Conservation (phyloP, 2,797 vertebrate genomes). For the Malacoraja senta region DNA sequence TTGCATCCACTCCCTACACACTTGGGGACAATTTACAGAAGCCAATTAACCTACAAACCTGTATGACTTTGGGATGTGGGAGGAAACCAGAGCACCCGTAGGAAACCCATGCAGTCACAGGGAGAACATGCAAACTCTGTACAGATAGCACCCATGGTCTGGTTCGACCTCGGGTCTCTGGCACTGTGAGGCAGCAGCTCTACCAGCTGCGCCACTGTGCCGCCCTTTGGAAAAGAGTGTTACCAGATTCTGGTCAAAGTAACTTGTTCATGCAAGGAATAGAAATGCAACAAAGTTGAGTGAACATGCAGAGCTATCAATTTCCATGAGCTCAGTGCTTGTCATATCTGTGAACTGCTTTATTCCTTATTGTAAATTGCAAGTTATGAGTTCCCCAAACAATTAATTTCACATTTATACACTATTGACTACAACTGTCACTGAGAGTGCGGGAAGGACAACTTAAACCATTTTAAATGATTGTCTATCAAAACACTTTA, state of each 20-base stretch:
- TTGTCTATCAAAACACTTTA: conserved; percentile 9
- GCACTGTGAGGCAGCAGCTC: no score
- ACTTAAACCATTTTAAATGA: background rate
- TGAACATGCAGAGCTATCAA: background rate
- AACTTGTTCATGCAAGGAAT: background rate
- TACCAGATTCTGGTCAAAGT: background rate
- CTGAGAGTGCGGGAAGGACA: background rate
- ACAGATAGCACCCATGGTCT: no score
- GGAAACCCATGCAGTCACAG: no score
- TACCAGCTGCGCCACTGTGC: no score
- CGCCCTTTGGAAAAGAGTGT: background rate
- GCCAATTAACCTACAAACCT: no score
- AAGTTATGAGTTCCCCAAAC: background rate
- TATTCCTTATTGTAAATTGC: background rate
- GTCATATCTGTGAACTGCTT: background rate
- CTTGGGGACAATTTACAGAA: no score
- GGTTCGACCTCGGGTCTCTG: no score
- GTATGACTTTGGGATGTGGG: no score
- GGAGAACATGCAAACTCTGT: no score
- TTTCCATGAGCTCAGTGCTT: background rate
- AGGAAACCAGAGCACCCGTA: no score
- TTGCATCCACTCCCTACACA: no score
- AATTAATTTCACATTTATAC: background rate
- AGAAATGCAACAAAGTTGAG: background rate
- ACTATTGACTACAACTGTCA: background rate